These are phyloP conservation scores for Calameuta pallipes DNA, from an alignment of 2,888 invertebrate genomes.

Conservation along the genomic window DNA sequence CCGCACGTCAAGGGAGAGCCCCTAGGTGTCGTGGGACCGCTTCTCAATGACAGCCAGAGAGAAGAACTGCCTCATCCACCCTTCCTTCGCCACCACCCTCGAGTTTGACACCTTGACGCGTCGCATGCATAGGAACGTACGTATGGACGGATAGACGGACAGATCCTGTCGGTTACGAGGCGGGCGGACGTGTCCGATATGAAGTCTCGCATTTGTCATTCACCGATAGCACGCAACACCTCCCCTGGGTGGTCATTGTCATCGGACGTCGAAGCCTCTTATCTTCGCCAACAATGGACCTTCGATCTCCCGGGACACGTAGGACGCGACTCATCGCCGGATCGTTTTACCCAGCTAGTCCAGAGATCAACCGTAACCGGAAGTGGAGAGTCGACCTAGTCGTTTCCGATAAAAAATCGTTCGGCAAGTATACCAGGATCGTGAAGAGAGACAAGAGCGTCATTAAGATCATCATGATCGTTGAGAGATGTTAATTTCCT, in stretches of 20 bases:
- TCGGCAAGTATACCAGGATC: background rate
- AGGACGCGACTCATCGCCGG: conserved; percentile 20
- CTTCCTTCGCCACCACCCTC: conserved; percentile 18
- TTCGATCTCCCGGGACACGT: conserved; percentile 44
- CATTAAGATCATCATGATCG: background rate
- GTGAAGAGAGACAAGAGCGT: background rate
- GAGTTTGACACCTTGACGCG: background rate
- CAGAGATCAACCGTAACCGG: background rate
- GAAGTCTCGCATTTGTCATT: conserved; percentile 56
- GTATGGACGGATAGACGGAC: conserved; percentile 30
- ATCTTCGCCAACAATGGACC: conserved; percentile 56
- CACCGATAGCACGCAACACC: conserved; percentile 44
- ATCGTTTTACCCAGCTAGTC: background rate
- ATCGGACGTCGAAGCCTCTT: conserved; percentile 49
- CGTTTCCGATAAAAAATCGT: background rate
- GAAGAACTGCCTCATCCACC: conserved; percentile 19
- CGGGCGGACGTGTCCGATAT: conserved; percentile 34
- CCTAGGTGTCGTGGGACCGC: conserved; percentile 9
- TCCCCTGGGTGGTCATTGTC: conserved; percentile 57
- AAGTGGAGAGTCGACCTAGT: conserved; percentile 30
- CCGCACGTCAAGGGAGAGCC: conserved; percentile 1
- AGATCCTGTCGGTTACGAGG: conserved; percentile 28
- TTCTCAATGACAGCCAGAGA: conserved; percentile 18
- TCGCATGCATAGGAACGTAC: background rate
- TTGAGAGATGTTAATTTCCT: background rate